Base-by-base conservation (phyloP, 2,113 vertebrate species). In the Lophochroa leadbeateri region DNA sequence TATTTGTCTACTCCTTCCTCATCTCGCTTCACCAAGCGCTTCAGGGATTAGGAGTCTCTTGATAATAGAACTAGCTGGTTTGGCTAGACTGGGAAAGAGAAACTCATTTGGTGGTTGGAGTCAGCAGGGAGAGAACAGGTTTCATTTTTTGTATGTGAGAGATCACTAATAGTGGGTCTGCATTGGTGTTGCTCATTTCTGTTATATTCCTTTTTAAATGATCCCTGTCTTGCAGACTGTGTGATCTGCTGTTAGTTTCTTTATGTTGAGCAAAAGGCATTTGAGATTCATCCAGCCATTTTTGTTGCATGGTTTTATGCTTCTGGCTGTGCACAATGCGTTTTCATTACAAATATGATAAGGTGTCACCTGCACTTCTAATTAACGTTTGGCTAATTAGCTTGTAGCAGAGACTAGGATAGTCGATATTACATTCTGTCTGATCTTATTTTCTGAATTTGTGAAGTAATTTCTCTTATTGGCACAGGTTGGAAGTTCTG, bases 301-400 rank as follows among this genome's bases (percentile, higher is more conserved):
- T 71, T 29, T 75, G n/a, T 78, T 63, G 31, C 21, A 33, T 44
- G 68, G 24, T 63, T 89, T 82, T 77, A 41, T 46, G 39, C n/a
- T 58, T 74, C 37, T 74, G 53, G 24, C 55, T 0, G 0, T 37
- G 31, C 14, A 4, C 14, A 44, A 8, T 77, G 41, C 31, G 6
- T 63, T 92, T 58, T 53, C 23, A 27, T 74, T 37, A 52, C 12
- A 69, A 64, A 49, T 3, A 2, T 44, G 44, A 3, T 85, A 44
- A 0, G 0, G 6, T 70, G 28, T 63, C 58, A 63, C 31, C 25
- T 67, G 29, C 49, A 11, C 25, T 87, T 37, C 25, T 71, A 44
- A 23, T 58, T 13, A n/a, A 21, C 17, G 7, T n/a, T 21, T 80
- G 35, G 27, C 37, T 70, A 31, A 65, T 57, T 29, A 85, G 27